phyloP scores from a whole-genome alignment of 1,140 invertebrate genomes.

The Caerostris darwini region DNA sequence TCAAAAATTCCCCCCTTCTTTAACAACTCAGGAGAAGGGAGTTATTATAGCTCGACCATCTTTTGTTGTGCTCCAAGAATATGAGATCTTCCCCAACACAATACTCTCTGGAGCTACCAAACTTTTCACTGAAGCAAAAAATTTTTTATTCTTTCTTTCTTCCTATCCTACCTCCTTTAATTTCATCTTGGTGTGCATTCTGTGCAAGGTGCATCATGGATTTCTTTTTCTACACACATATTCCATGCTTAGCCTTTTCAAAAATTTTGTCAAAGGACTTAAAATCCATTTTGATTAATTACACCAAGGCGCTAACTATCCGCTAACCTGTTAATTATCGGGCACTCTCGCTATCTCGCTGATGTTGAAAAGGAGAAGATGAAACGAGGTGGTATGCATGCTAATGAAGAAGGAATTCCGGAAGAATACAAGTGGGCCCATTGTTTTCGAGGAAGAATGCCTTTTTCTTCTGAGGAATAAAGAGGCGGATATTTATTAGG shows the following conservation, averaged over 20 bases:
- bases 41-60: constrained; percentile 24
- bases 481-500: constrained; percentile 29
- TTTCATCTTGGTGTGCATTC: neutral
- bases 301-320: constrained; percentile 48
- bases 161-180: neutral
- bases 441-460: constrained; percentile 32
- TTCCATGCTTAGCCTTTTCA: neutral
- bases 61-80: neutral
- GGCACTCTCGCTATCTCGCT: neutral
- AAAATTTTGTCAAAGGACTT: constrained; percentile 53
- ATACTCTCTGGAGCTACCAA: neutral
- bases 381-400: constrained; percentile 23
- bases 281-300: constrained; percentile 70
- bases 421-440: constrained; percentile 17
- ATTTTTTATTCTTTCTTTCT: neutral
- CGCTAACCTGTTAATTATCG: constrained; percentile 65
- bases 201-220: neutral
- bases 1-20: constrained; percentile 26
- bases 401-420: constrained; percentile 27
- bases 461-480: constrained; percentile 23
- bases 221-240: neutral
- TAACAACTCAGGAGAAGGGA: neutral
- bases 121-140: neutral
- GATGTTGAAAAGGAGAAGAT: neutral
- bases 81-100: constrained; percentile 24